A percentile compares a stretch with the other conserved stretches of the same genome.
Conservation (phyloP, 2,888 invertebrate genomes). For the Caenorhabditis wallacei region DNA sequence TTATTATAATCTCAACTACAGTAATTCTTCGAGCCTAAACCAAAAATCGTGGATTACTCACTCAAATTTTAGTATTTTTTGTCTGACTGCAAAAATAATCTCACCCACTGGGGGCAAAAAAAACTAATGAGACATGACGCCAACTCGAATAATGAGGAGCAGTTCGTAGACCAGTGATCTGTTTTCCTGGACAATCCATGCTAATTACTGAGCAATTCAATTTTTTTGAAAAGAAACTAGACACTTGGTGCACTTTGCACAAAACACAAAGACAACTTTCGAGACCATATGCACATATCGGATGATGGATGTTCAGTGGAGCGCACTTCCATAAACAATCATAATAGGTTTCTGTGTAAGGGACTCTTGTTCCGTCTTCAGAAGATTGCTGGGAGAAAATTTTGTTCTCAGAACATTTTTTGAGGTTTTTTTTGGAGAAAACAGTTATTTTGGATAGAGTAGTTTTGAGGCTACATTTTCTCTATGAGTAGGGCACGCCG, state of each 20-base stretch:
- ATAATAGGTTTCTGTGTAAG: constrained; percentile 3
- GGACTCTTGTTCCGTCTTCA: neutral
- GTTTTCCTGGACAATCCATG: neutral
- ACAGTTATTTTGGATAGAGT: no score
- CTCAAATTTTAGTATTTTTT: no score
- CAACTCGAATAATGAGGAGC: neutral
- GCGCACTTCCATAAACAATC: constrained; percentile 23
- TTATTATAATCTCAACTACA: no score
- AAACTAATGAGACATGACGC: constrained; percentile 4
- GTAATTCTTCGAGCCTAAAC: no score
- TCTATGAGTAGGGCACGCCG: no score
- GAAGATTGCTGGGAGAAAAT: neutral
- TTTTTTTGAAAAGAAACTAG: neutral
- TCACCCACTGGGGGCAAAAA: no score
- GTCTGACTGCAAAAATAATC: no score
- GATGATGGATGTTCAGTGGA: constrained; percentile 21
- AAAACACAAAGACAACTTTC: constrained; percentile 1
- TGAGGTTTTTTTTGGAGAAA: neutral
- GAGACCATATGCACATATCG: neutral
- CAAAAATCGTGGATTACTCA: no score
- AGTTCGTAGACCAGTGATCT: constrained; percentile 9
- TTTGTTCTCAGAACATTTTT: neutral
- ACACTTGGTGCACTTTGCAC: neutral
- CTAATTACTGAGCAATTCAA: neutral
- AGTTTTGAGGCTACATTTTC: no score